Base-by-base conservation (phyloP, 2,888 invertebrate genomes). In the Neocrepidodera transversa region DNA sequence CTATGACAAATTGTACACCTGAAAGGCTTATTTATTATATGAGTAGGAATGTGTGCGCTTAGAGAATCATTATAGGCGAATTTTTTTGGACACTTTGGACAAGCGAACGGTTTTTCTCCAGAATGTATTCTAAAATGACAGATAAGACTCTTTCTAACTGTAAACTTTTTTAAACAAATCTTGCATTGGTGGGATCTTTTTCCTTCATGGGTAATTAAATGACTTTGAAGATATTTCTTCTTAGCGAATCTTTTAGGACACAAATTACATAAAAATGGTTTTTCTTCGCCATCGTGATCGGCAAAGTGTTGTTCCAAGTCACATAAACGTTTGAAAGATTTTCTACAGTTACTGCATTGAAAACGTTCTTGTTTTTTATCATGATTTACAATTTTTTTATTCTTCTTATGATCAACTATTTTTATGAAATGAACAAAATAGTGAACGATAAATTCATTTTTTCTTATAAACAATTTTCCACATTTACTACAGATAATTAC, bases 21-120 rank as follows among this genome's bases (percentile, higher is more conserved):
- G 42, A 67, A 73, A 6, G 72, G 71, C 53, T 70, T 73, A 11
- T 65, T 61, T 1, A 72, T 73, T 1, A 70, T 71, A 50, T 73
- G 74, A 2, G 23, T 32, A 5, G 35, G 2, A 20, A 11, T 20
- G 14, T 50, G 49, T 11, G 23, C 14, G 1, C 3, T 14, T 14
- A 50, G 23, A 8, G 35, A 36, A 10, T 13, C 14, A 13, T 17
- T 7, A 6, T 36, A 16, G 8, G 23, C 13, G n/a, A 50, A 50
- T 4, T 6, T 20, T 36, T 50, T 16, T 6, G 8, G 14, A 23
- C 49, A 50, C 7, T 36, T 50, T 10, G 35, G 10, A 17, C 49
- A 50, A 10, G 14, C 10, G 8, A 13, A 36, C 2, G 49, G 49
- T n/a, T 23, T 35, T 14, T 23, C 49, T 2, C 36, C 49, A 32